phyloP scores from a whole-genome alignment of 1,140 invertebrate genomes.

The Scaptomyza montana region DNA sequence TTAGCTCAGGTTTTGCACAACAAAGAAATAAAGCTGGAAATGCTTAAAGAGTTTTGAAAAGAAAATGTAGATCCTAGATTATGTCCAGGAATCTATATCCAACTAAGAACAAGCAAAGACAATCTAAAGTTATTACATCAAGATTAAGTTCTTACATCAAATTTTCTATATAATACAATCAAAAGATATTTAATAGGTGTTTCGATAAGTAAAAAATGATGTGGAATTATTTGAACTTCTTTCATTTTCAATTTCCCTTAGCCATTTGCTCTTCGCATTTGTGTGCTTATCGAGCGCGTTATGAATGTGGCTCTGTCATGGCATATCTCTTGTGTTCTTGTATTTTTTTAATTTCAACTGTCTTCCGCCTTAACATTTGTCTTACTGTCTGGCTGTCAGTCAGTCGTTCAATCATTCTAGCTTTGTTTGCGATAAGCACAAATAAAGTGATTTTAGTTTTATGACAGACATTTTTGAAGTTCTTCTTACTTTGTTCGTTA shows the following conservation, averaged over 20 bases:
- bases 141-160: no score
- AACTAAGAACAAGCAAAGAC: no score
- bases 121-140: no score
- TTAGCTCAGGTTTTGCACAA: neutral
- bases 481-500: neutral
- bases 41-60: no score
- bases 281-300: slow-evolving; percentile 32
- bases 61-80: no score
- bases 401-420: neutral
- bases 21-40: neutral
- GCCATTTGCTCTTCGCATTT: neutral
- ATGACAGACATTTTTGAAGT: neutral
- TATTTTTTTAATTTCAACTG: slow-evolving; percentile 30
- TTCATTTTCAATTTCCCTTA: neutral
- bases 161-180: no score
- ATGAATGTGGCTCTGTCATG: slow-evolving; percentile 27
- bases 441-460: slow-evolving; percentile 5
- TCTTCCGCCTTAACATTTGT: slow-evolving; percentile 22
- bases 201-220: no score
- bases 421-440: slow-evolving; percentile 19
- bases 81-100: no score
- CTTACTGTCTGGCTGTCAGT: neutral
- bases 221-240: neutral
- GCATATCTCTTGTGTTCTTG: slow-evolving; percentile 15
- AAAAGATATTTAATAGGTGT: no score